Base-by-base conservation (phyloP, 2,113 vertebrate species). In the Ancistrus triradiatus region DNA sequence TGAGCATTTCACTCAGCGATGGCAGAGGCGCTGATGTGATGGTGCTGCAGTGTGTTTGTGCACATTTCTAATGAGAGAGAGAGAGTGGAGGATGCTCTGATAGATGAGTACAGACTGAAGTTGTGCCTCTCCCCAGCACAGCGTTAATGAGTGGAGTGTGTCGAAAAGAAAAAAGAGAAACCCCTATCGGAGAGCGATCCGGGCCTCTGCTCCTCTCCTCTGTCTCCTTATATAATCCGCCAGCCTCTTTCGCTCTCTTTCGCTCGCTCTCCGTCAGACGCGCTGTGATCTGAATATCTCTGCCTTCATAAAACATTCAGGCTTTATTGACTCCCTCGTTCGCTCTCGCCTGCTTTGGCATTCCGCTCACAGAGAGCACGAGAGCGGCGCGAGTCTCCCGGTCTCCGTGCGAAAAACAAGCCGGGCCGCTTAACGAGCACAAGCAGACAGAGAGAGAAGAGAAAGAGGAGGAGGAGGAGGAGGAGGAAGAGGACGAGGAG, bases 251-350 rank as follows among this genome's bases (percentile, higher is more conserved):
- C 62, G 43, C 81, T 78, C 85, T 82, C 38, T n/a, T 71, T 76
- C 73, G 74, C 77, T 69, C 82, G 18, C 0, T 74, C 65, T 71
- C 77, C 77, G 72, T 75, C 77, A 70, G 76, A 59, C 37, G 63
- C 79, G 84, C 88, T 90, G 88, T 89, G 90, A 91, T 89, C 89
- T 84, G 90, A 92, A 93, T 91, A 89, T 77, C 90, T 90, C 88
- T 84, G 86, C 89, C 87, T 91, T 91, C 91, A 91, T 91, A 87
- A 92, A 91, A 92, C 81, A 94, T 92, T 90, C 90, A 91, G 84
- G 77, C 77, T 85, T 86, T 90, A 85, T 90, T 89, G 92, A 91
- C 89, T 89, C 86, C 81, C 81, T 78, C 42, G 60, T 81, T 77
- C 81, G 24, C 5, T 70, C 82, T 81, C 68, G 73, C 81, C 80